phyloP scores from a whole-genome alignment of 2,797 vertebrate genomes.

The Channa striata region DNA sequence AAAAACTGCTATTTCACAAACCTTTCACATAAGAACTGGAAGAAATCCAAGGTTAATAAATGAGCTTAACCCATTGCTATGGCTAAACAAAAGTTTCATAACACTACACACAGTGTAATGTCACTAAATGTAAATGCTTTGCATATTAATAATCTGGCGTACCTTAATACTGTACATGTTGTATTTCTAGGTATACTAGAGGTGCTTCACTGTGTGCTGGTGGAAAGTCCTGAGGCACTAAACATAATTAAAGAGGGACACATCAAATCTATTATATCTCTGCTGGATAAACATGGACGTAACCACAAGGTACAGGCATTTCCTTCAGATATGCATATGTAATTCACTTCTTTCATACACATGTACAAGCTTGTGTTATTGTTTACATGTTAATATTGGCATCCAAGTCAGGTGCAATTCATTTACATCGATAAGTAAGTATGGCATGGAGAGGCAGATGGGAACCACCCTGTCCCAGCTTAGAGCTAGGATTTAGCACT shows the following conservation, averaged over 20 bases:
- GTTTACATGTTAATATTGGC: neutral
- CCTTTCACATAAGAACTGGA: too few species aligned
- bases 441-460: neutral
- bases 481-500: too few species aligned
- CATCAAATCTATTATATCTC: conserved; percentile 96
- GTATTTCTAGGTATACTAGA: conserved; percentile 90
- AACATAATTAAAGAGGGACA: conserved; percentile 98
- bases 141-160: too few species aligned
- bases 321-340: neutral
- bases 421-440: neutral
- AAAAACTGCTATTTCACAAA: too few species aligned
- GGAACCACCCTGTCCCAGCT: too few species aligned
- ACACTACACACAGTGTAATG: too few species aligned
- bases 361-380: too few species aligned
- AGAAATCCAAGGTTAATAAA: too few species aligned
- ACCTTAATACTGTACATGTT: neutral
- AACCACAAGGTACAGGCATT: conserved; percentile 90
- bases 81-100: too few species aligned
- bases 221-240: conserved; percentile 96
- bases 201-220: conserved; percentile 95
- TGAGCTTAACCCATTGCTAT: too few species aligned
- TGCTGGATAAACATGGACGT: conserved; percentile 95
- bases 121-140: neutral
- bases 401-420: neutral
- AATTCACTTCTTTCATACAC: neutral